phyloP scores from a whole-genome alignment of 2,797 vertebrate species.

The Gymnopithys bicolor region DNA sequence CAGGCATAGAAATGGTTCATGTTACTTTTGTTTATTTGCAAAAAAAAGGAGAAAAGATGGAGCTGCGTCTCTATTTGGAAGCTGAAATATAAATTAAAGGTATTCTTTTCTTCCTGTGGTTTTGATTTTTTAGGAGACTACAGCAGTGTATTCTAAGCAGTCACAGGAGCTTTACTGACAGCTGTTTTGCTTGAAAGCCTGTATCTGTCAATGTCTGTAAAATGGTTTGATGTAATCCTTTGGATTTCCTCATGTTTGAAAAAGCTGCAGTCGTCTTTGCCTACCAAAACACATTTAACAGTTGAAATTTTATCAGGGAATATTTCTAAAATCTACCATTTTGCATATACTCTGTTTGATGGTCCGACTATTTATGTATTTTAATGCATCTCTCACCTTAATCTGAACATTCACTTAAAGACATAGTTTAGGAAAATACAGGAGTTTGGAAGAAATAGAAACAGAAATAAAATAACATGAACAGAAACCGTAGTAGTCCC shows the following conservation, averaged over 20 bases:
- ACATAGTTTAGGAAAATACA: background rate
- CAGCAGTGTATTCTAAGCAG: slow-evolving; percentile 1
- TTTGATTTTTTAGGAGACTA: background rate
- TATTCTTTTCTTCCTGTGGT: background rate
- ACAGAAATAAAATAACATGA: background rate
- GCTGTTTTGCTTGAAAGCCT: slow-evolving; percentile 49
- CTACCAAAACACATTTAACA: slow-evolving; percentile 17
- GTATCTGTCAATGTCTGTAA: slow-evolving; percentile 39
- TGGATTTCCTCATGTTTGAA: slow-evolving; percentile 43
- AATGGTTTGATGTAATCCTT: slow-evolving; percentile 47
- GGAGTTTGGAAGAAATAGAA: background rate
- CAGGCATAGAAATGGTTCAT: background rate
- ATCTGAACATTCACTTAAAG: background rate
- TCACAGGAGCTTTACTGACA: slow-evolving; percentile 34
- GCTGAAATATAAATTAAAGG: background rate
- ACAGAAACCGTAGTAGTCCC: background rate
- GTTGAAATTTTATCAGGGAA: slow-evolving; percentile 25
- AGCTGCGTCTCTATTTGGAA: background rate
- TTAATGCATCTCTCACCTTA: background rate
- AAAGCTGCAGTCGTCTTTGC: slow-evolving; percentile 23
- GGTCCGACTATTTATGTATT: background rate
- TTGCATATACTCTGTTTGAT: slow-evolving; percentile 1
- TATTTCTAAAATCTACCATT: slow-evolving; percentile 18
- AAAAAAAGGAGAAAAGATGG: background rate
- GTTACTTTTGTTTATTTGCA: background rate